phyloP scores from a whole-genome alignment of 92 coral and sea anemone species.

The Phymanthus crucifer region DNA sequence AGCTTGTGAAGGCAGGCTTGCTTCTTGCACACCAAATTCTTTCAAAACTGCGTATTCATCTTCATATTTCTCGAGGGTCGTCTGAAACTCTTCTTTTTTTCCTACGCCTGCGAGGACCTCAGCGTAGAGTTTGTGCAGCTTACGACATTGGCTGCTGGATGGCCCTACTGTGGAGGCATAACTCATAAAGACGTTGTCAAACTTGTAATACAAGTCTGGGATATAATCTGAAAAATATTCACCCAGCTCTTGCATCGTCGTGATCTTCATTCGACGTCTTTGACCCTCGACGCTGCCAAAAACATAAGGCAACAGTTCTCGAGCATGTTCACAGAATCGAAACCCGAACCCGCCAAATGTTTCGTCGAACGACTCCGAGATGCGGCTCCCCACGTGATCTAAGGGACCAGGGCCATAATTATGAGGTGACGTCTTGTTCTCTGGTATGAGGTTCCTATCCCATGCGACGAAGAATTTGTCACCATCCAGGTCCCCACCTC shows the following conservation, averaged over 20 bases:
- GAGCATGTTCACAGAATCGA: constrained; percentile 32
- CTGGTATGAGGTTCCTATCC: constrained; percentile 61
- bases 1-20: constrained; percentile 19
- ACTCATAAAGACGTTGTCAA: constrained; percentile 86
- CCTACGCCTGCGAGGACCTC: constrained; percentile 66
- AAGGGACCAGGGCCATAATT: constrained; percentile 27
- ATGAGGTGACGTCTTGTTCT: constrained; percentile 19
- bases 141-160: constrained; percentile 59
- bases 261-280: constrained; percentile 51
- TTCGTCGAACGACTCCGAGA: constrained; percentile 22
- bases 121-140: constrained; percentile 63
- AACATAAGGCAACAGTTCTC: constrained; percentile 30
- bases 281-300: constrained; percentile 68
- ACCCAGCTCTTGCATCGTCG: constrained; percentile 60
- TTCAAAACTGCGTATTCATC: constrained; percentile 31
- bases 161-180: constrained; percentile 71
- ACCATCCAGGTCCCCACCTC: constrained; percentile 49
- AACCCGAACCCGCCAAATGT: constrained; percentile 9
- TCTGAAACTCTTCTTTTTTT: constrained; percentile 18
- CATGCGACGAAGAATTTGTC: constrained; percentile 66
- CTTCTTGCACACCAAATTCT: constrained; percentile 19
- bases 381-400: constrained; percentile 10
- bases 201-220: constrained; percentile 65
- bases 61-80: constrained; percentile 43
- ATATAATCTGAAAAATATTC: constrained; percentile 75